These are phyloP conservation scores for Macropis europaea DNA, from an alignment of 2,888 invertebrate species.

Conservation along the genomic window DNA sequence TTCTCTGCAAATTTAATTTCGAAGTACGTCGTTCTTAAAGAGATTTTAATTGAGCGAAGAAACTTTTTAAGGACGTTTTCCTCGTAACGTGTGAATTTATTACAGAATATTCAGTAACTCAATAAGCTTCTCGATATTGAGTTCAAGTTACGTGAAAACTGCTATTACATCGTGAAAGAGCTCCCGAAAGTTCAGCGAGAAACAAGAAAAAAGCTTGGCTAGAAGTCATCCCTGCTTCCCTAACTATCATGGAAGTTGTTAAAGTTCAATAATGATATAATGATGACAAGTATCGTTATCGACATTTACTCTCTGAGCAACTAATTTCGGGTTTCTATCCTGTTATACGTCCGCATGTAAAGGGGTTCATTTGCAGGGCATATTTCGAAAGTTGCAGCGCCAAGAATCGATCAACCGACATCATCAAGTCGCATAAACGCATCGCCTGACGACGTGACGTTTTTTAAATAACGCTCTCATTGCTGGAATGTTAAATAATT, in stretches of 20 bases:
- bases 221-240: not conserved
- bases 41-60: no score
- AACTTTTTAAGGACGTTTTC: no score
- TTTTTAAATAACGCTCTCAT: no score
- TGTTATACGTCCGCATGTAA: not conserved
- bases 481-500: no score
- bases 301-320: not conserved
- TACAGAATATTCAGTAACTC: not conserved
- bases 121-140: not conserved
- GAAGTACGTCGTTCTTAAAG: no score
- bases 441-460: no score
- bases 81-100: not conserved
- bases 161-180: not conserved
- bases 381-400: no score
- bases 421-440: no score
- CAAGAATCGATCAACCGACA: no score
- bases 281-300: not conserved
- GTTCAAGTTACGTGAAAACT: not conserved
- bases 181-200: not conserved
- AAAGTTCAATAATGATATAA: not conserved
- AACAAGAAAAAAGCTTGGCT: not conserved
- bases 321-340: not conserved
- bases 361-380: no score
- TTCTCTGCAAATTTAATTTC: no score
- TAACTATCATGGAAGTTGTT: not conserved